These are phyloP conservation scores for Helicoverpa assulta DNA, from an alignment of 2,888 invertebrate genomes.

Conservation along the genomic window DNA sequence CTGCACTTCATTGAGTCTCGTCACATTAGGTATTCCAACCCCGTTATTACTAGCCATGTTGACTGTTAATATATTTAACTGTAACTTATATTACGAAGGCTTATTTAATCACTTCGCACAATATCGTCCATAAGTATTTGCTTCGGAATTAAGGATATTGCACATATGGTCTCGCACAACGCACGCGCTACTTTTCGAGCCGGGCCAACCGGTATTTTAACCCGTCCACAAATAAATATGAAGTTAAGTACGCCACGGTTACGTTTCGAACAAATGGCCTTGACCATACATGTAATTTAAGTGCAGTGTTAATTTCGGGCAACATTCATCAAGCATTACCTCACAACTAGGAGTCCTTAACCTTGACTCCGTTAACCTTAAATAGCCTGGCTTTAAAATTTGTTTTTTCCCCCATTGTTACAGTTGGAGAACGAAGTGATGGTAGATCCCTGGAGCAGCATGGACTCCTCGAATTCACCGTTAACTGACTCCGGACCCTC, in stretches of 20 bases:
- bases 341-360: constrained; percentile 65
- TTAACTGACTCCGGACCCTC: constrained; percentile 88
- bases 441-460: constrained; percentile 90
- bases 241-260: constrained; percentile 64
- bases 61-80: constrained; percentile 63
- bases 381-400: constrained; percentile 56
- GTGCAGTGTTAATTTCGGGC: constrained; percentile 71
- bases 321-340: constrained; percentile 68
- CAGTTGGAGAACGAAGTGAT: constrained; percentile 91
- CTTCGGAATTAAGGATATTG: constrained; percentile 61
- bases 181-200: constrained; percentile 60
- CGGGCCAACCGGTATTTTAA: constrained; percentile 71
- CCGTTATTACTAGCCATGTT: constrained; percentile 65
- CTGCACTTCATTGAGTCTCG: constrained; percentile 51
- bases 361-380: constrained; percentile 74
- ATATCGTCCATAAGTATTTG: constrained; percentile 45
- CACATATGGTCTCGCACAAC: constrained; percentile 57
- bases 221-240: constrained; percentile 73
- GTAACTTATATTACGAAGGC: constrained; percentile 55
- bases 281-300: constrained; percentile 73
- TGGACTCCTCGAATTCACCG: constrained; percentile 89
- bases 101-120: constrained; percentile 58
- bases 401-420: constrained; percentile 76
- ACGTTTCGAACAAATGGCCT: constrained; percentile 71
- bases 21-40: constrained; percentile 65